phyloP scores from a whole-genome alignment of 1,140 invertebrate species.

The Vollenhovia emeryi region DNA sequence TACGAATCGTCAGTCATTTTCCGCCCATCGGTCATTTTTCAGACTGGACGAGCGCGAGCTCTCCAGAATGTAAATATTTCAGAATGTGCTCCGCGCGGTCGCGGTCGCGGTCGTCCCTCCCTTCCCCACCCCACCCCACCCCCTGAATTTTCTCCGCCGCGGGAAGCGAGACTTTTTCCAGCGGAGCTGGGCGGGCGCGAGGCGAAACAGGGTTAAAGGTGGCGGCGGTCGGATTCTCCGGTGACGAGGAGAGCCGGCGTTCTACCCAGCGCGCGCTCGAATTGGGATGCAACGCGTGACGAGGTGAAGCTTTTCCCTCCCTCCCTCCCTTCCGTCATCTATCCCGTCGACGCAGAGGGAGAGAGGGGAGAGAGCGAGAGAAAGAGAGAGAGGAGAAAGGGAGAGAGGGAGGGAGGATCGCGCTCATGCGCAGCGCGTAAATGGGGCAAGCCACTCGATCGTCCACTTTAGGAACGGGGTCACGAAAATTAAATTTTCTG shows the following conservation, averaged over 20 bases:
- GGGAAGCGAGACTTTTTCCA: not conserved
- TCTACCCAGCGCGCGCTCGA: slow-evolving; percentile 27
- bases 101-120: too few species aligned
- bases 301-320: slow-evolving; percentile 35
- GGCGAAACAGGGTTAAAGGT: slow-evolving; percentile 16
- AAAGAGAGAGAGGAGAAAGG: not conserved
- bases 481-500: slow-evolving; percentile 85
- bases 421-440: slow-evolving; percentile 81
- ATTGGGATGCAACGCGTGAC: slow-evolving; percentile 60
- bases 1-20: too few species aligned
- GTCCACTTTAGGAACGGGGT: slow-evolving; percentile 82
- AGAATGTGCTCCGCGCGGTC: not conserved
- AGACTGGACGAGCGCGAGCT: not conserved
- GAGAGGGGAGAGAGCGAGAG: not conserved
- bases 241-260: slow-evolving; percentile 8
- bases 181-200: not conserved
- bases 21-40: not conserved
- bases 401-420: not conserved
- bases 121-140: too few species aligned
- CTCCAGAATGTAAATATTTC: not conserved
- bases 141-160: not conserved
- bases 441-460: slow-evolving; percentile 79
- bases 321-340: slow-evolving; percentile 21
- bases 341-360: slow-evolving; percentile 43
- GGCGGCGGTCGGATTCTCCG: slow-evolving; percentile 30